Conservation (phyloP, 2,797 vertebrate genomes). For the Tamandua tetradactyla region DNA sequence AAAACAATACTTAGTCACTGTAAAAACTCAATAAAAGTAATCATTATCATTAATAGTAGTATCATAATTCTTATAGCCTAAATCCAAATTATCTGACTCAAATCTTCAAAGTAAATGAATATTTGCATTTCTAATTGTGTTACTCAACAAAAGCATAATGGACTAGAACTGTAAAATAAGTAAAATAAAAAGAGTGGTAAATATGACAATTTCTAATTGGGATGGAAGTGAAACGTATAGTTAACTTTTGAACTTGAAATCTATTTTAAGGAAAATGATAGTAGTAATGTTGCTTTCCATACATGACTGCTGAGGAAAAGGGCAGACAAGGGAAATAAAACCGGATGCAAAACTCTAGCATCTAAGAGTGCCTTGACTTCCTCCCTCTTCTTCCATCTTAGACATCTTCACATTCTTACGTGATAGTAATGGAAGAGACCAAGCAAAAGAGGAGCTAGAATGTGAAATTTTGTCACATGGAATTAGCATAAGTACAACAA, state of each 20-base stretch:
- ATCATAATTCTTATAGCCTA: conserved; percentile 29
- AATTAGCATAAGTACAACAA: background rate
- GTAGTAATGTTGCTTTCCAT: background rate
- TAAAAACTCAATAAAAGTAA: conserved; percentile 16
- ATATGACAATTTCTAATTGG: background rate
- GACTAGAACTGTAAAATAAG: conserved; percentile 26
- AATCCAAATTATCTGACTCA: background rate
- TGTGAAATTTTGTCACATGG: background rate
- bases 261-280: conserved; percentile 13
- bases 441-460: conserved; percentile 38
- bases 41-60: background rate
- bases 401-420: background rate
- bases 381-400: background rate
- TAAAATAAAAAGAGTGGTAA: background rate
- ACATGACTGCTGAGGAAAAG: background rate
- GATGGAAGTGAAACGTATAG: background rate
- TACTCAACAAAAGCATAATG: background rate
- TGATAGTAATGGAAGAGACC: background rate
- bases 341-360: background rate
- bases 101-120: conserved; percentile 32
- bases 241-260: conserved; percentile 24
- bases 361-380: background rate
- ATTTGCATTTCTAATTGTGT: conserved; percentile 10
- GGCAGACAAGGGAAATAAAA: background rate
- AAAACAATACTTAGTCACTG: background rate